Percentiles rank a stretch among this genome's conserved stretches.
Evolutionary conservation across 2,888 invertebrate species (phyloP).

Genomic region (Sabatieria punctata): DNA sequence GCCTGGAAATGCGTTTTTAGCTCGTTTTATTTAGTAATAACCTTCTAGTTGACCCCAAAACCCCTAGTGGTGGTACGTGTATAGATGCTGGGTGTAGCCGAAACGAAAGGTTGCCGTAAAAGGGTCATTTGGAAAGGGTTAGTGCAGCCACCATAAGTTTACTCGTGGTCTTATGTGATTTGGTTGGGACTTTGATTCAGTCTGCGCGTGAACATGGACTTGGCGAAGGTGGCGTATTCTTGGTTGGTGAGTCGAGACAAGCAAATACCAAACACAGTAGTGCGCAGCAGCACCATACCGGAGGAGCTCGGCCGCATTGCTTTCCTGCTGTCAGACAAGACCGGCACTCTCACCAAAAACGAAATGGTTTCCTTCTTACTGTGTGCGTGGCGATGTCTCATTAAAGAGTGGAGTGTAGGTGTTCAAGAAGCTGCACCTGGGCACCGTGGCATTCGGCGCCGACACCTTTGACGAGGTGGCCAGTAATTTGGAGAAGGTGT

Average conservation of each 20-base stretch:
- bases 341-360: constrained; percentile 93
- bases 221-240: constrained; percentile 94
- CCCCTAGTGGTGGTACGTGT: too few species aligned
- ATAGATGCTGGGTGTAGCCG: too few species aligned
- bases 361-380: too few species aligned
- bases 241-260: constrained; percentile 88
- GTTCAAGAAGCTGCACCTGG: constrained; percentile 81
- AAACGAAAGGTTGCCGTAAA: too few species aligned
- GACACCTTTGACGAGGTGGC: constrained; percentile 61
- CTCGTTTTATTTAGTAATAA: too few species aligned
- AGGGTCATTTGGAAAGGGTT: background rate
- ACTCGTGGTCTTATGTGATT: background rate
- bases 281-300: constrained; percentile 90
- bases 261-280: constrained; percentile 79
- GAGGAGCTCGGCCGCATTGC: constrained; percentile 92
- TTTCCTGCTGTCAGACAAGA: constrained; percentile 92
- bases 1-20: too few species aligned
- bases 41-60: too few species aligned
- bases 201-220: constrained; percentile 88
- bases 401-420: constrained; percentile 37
- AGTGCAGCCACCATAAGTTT: background rate
- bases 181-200: constrained; percentile 40
- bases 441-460: constrained; percentile 70
- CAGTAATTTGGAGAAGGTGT: background rate
- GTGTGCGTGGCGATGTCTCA: too few species aligned